Base-by-base conservation (phyloP, 2,113 vertebrate genomes). In the Ochotona princeps region DNA sequence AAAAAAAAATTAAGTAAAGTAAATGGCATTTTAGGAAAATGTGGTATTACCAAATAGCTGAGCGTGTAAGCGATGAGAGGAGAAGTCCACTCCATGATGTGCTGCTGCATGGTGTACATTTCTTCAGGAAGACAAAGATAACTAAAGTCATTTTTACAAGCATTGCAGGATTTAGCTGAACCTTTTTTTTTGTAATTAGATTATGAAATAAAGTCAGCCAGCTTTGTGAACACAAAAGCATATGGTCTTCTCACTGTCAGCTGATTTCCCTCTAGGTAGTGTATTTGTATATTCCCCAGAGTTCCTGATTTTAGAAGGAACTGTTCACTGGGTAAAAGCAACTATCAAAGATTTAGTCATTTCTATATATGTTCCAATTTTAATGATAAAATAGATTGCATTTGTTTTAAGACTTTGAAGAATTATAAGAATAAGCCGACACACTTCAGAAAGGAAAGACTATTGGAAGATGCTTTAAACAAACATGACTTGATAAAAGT, bases 141-240 rank as follows among this genome's bases (percentile, higher is more conserved):
- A 81, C 92, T 84, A 73, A 88, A 93, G 78, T 61, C 63, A 82
- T 60, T 92, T 94, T 95, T 92, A 89, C 87, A 94, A 94, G 49
- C 66, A n/a, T 65, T 92, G 69, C 30, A 79, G 65, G 88, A 91
- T 81, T 94, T 83, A 91, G 79, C 26, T 85, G 84, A 72, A 91
- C 18, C 70, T 83, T 94, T 90, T 79, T 81, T 87, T 63, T 75
- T 89, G 20, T 11, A 91, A 81, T 96, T 95, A 69, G 85, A 76
- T 82, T 38, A 83, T 51, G 88, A 97, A 95, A 57, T 94, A 89
- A 93, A 57, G 7, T 90, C 82, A 94, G 73, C 1, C 94, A 35
- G 83, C 70, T 96, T 94, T 69, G 65, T 49, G 81, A 61, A 83
- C 70, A 76, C 57, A 89, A 49, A 93, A 57, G 57, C 92, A 69